A percentile compares a stretch with the other conserved stretches of the same genome.
Evolutionary conservation across 2,113 vertebrate species (phyloP).

Genomic region (Bathybates hornii): DNA sequence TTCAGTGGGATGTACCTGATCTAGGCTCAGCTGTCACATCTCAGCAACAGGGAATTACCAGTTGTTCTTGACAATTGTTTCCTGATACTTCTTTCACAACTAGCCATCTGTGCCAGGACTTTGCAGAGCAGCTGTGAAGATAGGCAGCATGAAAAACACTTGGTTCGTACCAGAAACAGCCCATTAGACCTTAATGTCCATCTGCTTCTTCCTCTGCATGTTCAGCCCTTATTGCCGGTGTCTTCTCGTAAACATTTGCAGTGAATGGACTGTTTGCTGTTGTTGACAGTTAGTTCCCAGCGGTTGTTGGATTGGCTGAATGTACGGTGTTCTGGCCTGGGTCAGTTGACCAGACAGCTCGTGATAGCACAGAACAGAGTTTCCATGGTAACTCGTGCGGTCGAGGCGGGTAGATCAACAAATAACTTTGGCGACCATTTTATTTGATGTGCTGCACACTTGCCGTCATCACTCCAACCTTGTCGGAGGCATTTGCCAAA

Average conservation of each 20-base stretch:
- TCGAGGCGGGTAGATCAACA: background rate
- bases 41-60: background rate
- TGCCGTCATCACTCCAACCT: background rate
- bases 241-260: background rate
- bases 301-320: background rate
- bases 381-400: constrained; percentile 43
- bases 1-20: background rate
- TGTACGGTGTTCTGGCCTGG: background rate
- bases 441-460: background rate
- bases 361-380: constrained; percentile 6
- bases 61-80: background rate
- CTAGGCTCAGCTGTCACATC: background rate
- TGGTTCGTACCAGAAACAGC: background rate
- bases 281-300: constrained; percentile 3
- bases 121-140: background rate
- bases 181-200: constrained; percentile 35
- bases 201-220: background rate
- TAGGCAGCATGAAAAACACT: background rate
- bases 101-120: background rate
- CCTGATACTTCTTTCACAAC: background rate
- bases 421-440: constrained; percentile 6
- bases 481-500: background rate
- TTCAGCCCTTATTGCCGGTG: background rate
- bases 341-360: constrained; percentile 1
- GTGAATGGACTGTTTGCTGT: constrained; percentile 12